phyloP scores from a whole-genome alignment of 2,113 vertebrate genomes.

The Brachypteracias leptosomus region DNA sequence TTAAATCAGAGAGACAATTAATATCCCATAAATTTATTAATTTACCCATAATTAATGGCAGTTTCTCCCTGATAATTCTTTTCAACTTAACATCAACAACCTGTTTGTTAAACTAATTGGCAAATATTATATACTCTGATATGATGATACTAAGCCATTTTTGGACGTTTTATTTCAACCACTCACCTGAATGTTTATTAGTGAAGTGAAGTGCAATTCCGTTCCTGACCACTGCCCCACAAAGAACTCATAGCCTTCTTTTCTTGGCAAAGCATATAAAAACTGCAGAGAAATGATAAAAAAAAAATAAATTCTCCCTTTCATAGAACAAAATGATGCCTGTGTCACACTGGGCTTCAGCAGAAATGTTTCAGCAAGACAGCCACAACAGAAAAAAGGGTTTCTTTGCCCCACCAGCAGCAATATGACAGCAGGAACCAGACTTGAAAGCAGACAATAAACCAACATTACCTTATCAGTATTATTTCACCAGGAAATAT shows the following conservation, averaged over 20 bases:
- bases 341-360: not conserved
- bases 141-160: not conserved
- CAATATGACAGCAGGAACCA: not conserved
- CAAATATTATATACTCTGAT: not conserved
- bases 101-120: not conserved
- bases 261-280: slow-evolving; percentile 89
- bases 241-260: slow-evolving; percentile 95
- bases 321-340: not conserved
- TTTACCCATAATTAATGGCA: not conserved
- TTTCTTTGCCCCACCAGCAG: not conserved
- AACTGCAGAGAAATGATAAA: slow-evolving; percentile 76
- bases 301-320: not conserved
- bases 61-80: not conserved
- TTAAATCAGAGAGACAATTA: not conserved
- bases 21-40: not conserved
- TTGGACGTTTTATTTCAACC: not conserved
- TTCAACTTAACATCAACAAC: not conserved
- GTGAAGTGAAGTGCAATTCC: slow-evolving; percentile 92
- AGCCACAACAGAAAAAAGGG: not conserved
- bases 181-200: slow-evolving; percentile 94
- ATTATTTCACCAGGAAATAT: not conserved
- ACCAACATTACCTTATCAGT: not conserved
- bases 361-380: not conserved
- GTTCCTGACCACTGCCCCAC: slow-evolving; percentile 90
- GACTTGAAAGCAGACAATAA: not conserved